Evolutionary conservation across 2,113 vertebrate species (phyloP).

Genomic region (Gymnorhina tibicen): DNA sequence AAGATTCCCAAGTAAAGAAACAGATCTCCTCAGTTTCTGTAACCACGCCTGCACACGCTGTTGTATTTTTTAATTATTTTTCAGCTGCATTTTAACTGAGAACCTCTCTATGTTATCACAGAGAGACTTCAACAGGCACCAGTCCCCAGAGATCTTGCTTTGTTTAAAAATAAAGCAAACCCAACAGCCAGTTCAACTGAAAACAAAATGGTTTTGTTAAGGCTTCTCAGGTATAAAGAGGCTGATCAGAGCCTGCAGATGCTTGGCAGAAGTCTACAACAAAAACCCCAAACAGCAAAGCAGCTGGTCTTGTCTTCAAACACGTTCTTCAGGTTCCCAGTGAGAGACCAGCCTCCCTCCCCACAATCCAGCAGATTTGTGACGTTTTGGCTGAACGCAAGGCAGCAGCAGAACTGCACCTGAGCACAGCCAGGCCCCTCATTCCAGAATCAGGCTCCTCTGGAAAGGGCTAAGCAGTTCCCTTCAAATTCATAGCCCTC

Average conservation of each 20-base stretch:
- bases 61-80: background rate
- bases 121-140: background rate
- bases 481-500: background rate
- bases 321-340: background rate
- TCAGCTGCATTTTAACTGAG: background rate
- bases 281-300: background rate
- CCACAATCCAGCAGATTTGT: background rate
- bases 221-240: background rate
- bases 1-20: background rate
- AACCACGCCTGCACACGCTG: background rate
- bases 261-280: background rate
- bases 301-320: background rate
- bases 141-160: background rate
- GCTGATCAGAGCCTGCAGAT: background rate
- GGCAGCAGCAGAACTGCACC: background rate
- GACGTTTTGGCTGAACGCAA: background rate
- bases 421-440: background rate
- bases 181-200: background rate
- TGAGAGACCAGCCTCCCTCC: background rate
- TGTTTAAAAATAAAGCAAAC: slow-evolving; percentile 33
- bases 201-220: background rate
- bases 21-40: background rate
- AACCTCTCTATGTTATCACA: background rate
- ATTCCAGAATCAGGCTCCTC: background rate
- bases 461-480: background rate